Base-by-base conservation (phyloP, 2,797 vertebrate species). In the Hipposideros larvatus region DNA sequence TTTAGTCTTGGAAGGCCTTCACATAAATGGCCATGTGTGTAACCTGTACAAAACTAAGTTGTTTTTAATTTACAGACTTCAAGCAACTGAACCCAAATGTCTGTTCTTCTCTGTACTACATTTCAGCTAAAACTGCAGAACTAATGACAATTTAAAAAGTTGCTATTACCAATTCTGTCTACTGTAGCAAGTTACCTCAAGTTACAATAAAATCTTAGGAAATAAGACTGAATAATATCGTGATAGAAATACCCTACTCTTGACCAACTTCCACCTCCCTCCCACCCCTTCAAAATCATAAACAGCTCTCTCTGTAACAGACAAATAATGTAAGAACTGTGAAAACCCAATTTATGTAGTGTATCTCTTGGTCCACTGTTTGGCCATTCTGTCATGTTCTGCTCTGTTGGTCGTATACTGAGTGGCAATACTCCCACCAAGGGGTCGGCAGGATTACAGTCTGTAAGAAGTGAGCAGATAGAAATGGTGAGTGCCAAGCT, bases 341-440 rank as follows among this genome's bases (percentile, higher is more conserved):
- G 37, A 97, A 96, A 96, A 97, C 97, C 95, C 97, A 71, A 75
- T 95, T 99, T 99, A 99, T 99, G 99, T 99, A 97, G 99, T 99
- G 1, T 99, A 99, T 99, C 99, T 98, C 98, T 99, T 99, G 97
- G 99, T 99, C 99, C 99, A 99, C 98, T 99, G 99, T 99, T 99
- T 99, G 99, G 99, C 99, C 98, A 99, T 99, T 98, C 99, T 99
- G 99, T 99, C 99, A 97, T 99, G 99, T 98, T 99, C 99, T 86
- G 99, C 99, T 99, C 99, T 99, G 99, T 99, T 99, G 96, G 99
- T 99, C 98, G 99, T 99, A 93, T 99, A 99, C 98, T 99, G 99
- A 98, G 99, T 99, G 98, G 99, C 99, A 98, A 99, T 99, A 97
- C 99, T 99, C 99, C 99, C 98, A 99, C 99, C 98, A 99, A 98